A percentile compares a stretch with the other conserved stretches of the same genome.
Conservation (phyloP, 2,797 vertebrate species). For the Micropoecilia bifurca region DNA sequence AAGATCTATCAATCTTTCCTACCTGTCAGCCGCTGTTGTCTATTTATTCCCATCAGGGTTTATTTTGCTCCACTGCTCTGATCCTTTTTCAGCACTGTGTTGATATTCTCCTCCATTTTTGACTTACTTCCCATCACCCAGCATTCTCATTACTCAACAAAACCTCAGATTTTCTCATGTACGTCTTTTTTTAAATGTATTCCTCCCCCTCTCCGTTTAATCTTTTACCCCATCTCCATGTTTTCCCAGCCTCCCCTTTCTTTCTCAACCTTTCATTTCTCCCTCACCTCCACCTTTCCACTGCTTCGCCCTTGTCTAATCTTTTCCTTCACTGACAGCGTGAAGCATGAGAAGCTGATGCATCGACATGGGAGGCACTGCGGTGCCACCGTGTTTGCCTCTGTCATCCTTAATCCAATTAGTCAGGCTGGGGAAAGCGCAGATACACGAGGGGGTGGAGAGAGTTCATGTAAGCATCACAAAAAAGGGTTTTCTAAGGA, state of each 20-base stretch:
- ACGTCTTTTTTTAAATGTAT: slow-evolving; percentile 5
- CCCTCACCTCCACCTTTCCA: background rate
- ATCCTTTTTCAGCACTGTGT: background rate
- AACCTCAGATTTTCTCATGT: background rate
- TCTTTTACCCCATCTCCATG: background rate
- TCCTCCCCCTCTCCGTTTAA: slow-evolving; percentile 15
- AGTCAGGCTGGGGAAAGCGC: slow-evolving; percentile 37
- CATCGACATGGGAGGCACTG: slow-evolving; percentile 31
- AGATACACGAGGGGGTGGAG: background rate
- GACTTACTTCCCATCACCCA: slow-evolving; percentile 12
- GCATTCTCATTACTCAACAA: slow-evolving; percentile 13
- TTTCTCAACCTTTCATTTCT: slow-evolving; percentile 10
- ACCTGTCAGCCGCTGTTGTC: background rate
- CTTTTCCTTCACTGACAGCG: slow-evolving; percentile 12
- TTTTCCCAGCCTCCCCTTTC: slow-evolving; percentile 7
- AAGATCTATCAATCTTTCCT: background rate
- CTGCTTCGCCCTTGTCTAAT: slow-evolving; percentile 30
- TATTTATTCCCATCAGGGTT: slow-evolving; percentile 9
- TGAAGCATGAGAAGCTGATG: slow-evolving; percentile 21
- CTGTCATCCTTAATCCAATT: slow-evolving; percentile 55
- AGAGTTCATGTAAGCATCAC: slow-evolving; percentile 11
- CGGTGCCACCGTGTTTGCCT: slow-evolving; percentile 41
- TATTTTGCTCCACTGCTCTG: background rate
- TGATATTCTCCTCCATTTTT: slow-evolving; percentile 17
- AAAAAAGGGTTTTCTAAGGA: slow-evolving; percentile 22